phyloP scores from a whole-genome alignment of 2,888 invertebrate species.

The Xylocampa areola region DNA sequence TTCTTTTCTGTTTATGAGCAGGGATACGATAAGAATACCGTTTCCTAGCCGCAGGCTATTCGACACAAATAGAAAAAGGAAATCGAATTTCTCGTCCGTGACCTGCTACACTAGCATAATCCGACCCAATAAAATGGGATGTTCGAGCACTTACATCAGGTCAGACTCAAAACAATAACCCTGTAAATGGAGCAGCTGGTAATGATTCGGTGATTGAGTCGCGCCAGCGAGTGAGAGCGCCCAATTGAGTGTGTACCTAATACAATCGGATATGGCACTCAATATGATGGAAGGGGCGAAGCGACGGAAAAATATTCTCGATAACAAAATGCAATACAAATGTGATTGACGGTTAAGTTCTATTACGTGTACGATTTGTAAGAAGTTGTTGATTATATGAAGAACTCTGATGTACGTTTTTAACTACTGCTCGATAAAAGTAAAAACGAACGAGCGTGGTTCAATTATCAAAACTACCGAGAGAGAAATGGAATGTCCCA shows the following conservation, averaged over 20 bases:
- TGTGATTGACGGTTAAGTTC: conserved; percentile 40
- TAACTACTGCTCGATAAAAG: conserved; percentile 71
- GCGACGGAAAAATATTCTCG: conserved; percentile 56
- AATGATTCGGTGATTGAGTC: conserved; percentile 70
- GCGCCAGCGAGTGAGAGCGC: conserved; percentile 64
- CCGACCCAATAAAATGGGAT: conserved; percentile 68
- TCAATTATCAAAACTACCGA: conserved; percentile 85
- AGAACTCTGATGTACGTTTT: conserved; percentile 73
- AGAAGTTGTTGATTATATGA: conserved; percentile 52
- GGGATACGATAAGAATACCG: conserved; percentile 54
- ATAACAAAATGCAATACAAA: conserved; percentile 45
- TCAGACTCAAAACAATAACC: conserved; percentile 76
- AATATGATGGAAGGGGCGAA: conserved; percentile 66
- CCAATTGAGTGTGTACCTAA: conserved; percentile 76
- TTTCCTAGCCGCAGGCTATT: conserved; percentile 43
- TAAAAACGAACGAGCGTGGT: conserved; percentile 74
- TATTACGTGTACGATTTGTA: conserved; percentile 37
- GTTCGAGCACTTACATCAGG: conserved; percentile 66
- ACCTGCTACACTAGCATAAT: conserved; percentile 61
- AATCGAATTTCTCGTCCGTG: conserved; percentile 72
- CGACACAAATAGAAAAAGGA: conserved; percentile 70
- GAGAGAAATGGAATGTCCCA: conserved; percentile 87
- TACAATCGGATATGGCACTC: conserved; percentile 77
- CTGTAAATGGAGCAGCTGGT: conserved; percentile 78
- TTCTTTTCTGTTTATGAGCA: conserved; percentile 47